Evolutionary conservation across 2,888 invertebrate genomes (phyloP).

Genomic region (Microdon myrmicae): DNA sequence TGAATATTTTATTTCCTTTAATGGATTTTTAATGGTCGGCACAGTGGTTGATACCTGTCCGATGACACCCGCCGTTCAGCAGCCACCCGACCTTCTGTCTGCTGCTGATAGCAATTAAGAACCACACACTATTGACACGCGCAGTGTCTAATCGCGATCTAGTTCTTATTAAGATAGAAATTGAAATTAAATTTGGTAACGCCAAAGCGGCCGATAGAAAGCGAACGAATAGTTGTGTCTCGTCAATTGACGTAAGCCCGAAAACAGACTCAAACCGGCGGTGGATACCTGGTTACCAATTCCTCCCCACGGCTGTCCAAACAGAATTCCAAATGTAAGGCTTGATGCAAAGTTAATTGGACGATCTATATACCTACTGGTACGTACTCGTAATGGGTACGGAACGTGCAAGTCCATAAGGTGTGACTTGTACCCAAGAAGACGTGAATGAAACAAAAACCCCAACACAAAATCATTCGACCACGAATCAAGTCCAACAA

Average conservation of each 20-base stretch:
- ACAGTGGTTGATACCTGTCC: constrained; percentile 36
- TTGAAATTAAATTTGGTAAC: constrained; percentile 47
- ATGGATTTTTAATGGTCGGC: constrained; percentile 46
- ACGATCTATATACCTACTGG: constrained; percentile 40
- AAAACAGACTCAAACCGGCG: constrained; percentile 2
- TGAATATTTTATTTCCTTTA: constrained; percentile 48
- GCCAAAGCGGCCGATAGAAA: constrained; percentile 13
- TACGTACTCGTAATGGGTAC: constrained; percentile 17
- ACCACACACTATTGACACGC: constrained; percentile 1
- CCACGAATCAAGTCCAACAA: too few species aligned
- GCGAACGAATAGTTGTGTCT: too few species aligned
- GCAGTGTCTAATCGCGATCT: constrained; percentile 21
- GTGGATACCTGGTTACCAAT: constrained; percentile 34
- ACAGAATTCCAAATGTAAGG: constrained; percentile 47
- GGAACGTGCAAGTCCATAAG: constrained; percentile 27
- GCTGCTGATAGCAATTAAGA: constrained; percentile 7
- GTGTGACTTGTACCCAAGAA: constrained; percentile 43
- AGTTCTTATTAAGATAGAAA: constrained; percentile 29
- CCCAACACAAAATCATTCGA: too few species aligned
- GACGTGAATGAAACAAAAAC: too few species aligned
- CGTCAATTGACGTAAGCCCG: too few species aligned
- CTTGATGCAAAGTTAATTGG: constrained; percentile 51
- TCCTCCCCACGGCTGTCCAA: constrained; percentile 39
- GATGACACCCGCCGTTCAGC: constrained; percentile 27
- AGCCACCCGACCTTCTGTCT: background rate